Evolutionary conservation across 2,797 vertebrate genomes (phyloP).

Genomic region (Eidolon dupreanum): DNA sequence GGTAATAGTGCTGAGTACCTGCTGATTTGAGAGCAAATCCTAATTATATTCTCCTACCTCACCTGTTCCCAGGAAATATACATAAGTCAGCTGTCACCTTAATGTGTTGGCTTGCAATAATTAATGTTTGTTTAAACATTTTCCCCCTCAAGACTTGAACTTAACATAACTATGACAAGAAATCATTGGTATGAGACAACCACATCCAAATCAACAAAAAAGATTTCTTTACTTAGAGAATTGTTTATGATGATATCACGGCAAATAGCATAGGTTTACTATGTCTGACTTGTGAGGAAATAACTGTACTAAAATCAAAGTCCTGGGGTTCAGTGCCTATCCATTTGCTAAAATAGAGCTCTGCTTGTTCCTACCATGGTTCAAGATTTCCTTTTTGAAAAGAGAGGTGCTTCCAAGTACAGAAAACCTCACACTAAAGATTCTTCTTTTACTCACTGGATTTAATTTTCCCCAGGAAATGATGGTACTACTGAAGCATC

Average conservation of each 20-base stretch:
- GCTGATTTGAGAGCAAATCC: not conserved
- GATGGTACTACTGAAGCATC: not conserved
- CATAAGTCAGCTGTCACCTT: not conserved
- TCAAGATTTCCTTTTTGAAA: not conserved
- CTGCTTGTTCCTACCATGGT: not conserved
- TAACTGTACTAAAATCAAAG: not conserved
- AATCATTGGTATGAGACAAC: not conserved
- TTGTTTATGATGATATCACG: not conserved
- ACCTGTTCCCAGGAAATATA: not conserved
- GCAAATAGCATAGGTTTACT: not conserved
- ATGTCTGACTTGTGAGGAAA: not conserved
- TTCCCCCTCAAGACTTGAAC: not conserved
- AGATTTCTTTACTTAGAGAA: not conserved
- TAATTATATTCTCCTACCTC: not conserved
- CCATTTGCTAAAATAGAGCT: not conserved
- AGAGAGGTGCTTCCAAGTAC: not conserved
- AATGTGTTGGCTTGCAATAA: not conserved
- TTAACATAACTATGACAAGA: not conserved
- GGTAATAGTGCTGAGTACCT: not conserved
- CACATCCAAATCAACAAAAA: not conserved
- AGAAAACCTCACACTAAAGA: not conserved
- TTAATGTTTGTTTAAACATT: not conserved
- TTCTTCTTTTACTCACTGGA: too few relatives aligned
- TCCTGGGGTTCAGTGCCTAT: not conserved
- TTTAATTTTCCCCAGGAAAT: not conserved